Evolutionary conservation across 2,888 invertebrate genomes (phyloP).

Genomic region (Theretra japonica): DNA sequence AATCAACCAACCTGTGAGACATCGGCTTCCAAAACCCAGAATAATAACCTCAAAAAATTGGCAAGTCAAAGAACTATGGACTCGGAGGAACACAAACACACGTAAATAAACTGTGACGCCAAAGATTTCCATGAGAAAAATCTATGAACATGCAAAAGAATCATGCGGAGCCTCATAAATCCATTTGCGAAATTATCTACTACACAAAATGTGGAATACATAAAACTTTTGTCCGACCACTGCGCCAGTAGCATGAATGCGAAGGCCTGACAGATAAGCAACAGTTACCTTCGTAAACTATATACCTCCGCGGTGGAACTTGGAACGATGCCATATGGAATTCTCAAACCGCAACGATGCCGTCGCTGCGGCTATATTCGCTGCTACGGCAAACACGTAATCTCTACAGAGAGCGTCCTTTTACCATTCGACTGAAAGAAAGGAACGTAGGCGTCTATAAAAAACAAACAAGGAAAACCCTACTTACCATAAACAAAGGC

Average conservation of each 20-base stretch:
- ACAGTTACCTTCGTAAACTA: constrained; percentile 32
- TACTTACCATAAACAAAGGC: no score
- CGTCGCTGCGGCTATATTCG: constrained; percentile 23
- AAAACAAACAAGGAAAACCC: background rate
- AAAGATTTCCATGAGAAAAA: no score
- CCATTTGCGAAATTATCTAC: constrained; percentile 8
- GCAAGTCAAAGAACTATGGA: background rate
- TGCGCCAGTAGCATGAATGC: constrained; percentile 21
- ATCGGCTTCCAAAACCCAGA: no score
- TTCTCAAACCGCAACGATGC: constrained; percentile 30
- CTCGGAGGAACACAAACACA: background rate
- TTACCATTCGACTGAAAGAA: background rate
- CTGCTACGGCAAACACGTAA: constrained; percentile 15
- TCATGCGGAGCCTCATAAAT: background rate
- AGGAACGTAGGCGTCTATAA: background rate
- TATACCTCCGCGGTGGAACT: constrained; percentile 20
- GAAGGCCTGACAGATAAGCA: constrained; percentile 30
- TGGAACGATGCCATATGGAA: constrained; percentile 31
- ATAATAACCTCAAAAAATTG: background rate
- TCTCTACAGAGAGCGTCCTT: constrained; percentile 4
- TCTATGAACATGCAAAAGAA: no score
- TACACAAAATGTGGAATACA: background rate
- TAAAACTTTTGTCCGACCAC: constrained; percentile 7
- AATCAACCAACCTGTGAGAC: no score
- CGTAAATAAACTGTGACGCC: background rate